Base-by-base conservation (phyloP, 2,888 invertebrate species). In the Pachliopta kotzebuea region DNA sequence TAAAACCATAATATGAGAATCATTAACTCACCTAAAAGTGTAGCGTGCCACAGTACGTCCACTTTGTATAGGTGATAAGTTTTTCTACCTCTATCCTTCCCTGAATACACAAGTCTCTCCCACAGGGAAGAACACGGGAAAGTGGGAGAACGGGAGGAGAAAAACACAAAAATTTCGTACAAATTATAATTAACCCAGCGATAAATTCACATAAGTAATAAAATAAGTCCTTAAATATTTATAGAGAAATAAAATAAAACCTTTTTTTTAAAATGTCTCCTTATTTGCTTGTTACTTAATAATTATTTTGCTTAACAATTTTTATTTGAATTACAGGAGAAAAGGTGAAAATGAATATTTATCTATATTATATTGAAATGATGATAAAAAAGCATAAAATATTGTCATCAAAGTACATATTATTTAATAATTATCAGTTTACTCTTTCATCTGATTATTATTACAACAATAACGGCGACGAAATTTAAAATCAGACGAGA, bases 11-110 rank as follows among this genome's bases (percentile, higher is more conserved):
- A 75, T 72, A 78, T 71, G 77, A 71, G 73, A 76, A 74, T 70
- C 71, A 68, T 45, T 67, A 76, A 91, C 90, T 90, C 91, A 91
- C 91, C 91, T 85, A 85, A 86, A 88, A 88, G 88, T 86, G 87
- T 84, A 82, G 83, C 84, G 81, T 83, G 77, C 80, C 73, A 73
- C 73, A 70, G 75, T 79, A 77, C 83, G 83, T 84, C 85, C 84
- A 88, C 89, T 89, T 86, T 89, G 76, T 79, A 84, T 83, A 90
- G 90, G 90, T 90, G 92, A 81, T 75, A 82, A 14, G 37, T 37
- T 86, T 71, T 81, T 79, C 50, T 71, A 78, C 80, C 85, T 90
- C 90, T 89, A 89, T 90, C 90, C 90, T 90, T 90, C 90, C 90
- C 90, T 81, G 79, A 76, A 68, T 71, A 70, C 52, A 63, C 63